These are phyloP conservation scores for Liopterus haemorrhoidalis DNA, from an alignment of 2,888 invertebrate species.

Conservation along the genomic window DNA sequence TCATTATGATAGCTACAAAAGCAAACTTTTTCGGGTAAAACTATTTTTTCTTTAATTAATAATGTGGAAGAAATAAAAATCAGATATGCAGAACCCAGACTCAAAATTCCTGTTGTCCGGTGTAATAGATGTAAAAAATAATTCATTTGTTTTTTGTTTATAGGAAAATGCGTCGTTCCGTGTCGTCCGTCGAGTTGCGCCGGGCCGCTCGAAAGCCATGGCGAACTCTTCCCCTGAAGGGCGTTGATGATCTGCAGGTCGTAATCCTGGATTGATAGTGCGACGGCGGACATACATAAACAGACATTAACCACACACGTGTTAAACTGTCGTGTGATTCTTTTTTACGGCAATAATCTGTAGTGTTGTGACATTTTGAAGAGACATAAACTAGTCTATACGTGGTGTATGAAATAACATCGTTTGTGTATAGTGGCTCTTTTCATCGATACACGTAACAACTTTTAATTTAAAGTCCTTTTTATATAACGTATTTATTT, in stretches of 20 bases:
- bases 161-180: constrained; percentile 77
- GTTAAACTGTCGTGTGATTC: constrained; percentile 12
- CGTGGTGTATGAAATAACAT: too few relatives aligned
- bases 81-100: too few relatives aligned
- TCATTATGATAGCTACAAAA: too few relatives aligned
- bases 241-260: constrained; percentile 58
- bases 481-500: too few relatives aligned
- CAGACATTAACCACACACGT: constrained; percentile 37
- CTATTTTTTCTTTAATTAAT: too few relatives aligned
- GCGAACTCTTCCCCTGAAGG: constrained; percentile 54
- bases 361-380: constrained; percentile 8
- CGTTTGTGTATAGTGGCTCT: too few relatives aligned
- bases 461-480: too few relatives aligned
- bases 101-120: too few relatives aligned
- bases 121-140: too few relatives aligned
- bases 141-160: constrained; percentile 33
- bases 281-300: constrained; percentile 30
- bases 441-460: too few relatives aligned
- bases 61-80: too few relatives aligned
- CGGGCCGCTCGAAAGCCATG: constrained; percentile 83
- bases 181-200: constrained; percentile 72
- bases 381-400: constrained; percentile 18
- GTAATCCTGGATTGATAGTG: constrained; percentile 69
- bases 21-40: too few relatives aligned
- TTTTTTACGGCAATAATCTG: constrained; percentile 23